These are phyloP conservation scores for Euclidia mi DNA, from an alignment of 2,888 invertebrate species.

Conservation along the genomic window DNA sequence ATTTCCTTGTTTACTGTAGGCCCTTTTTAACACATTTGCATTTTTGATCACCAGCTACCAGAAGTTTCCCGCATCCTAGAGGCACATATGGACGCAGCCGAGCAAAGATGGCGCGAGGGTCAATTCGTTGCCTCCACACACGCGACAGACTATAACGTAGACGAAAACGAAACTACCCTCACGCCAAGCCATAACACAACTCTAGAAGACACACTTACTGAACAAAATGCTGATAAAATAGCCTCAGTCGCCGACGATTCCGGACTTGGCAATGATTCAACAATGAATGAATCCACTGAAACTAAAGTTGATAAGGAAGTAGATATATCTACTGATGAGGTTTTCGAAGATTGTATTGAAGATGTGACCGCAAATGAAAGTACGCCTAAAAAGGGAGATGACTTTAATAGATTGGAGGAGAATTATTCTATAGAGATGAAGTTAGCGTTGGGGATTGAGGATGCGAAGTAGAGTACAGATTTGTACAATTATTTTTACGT, in stretches of 20 bases:
- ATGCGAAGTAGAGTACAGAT: constrained; percentile 27
- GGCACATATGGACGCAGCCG: constrained; percentile 77
- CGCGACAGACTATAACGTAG: constrained; percentile 57
- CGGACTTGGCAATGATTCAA: constrained; percentile 56
- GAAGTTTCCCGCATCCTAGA: constrained; percentile 82
- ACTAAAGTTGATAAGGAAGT: neutral
- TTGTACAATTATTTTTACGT: neutral
- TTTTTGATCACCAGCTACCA: constrained; percentile 67
- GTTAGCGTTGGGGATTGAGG: constrained; percentile 73
- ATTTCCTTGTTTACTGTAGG: too few relatives aligned
- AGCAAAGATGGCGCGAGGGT: constrained; percentile 73
- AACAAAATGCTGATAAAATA: constrained; percentile 57
- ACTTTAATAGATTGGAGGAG: constrained; percentile 68
- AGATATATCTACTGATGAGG: constrained; percentile 60
- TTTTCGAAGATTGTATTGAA: constrained; percentile 80
- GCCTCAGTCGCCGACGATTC: constrained; percentile 53
- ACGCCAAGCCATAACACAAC: constrained; percentile 69
- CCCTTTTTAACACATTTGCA: neutral
- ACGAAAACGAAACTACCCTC: constrained; percentile 74
- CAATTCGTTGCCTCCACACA: constrained; percentile 61
- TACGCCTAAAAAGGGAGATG: constrained; percentile 34
- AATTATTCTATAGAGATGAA: constrained; percentile 85
- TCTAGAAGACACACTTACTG: constrained; percentile 78
- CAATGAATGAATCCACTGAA: constrained; percentile 41
- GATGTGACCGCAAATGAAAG: constrained; percentile 43